A percentile compares a stretch with the other conserved stretches of the same genome.
These are phyloP conservation scores for Apotomis turbidana DNA, from an alignment of 2,888 invertebrate species.

Conservation along the genomic window DNA sequence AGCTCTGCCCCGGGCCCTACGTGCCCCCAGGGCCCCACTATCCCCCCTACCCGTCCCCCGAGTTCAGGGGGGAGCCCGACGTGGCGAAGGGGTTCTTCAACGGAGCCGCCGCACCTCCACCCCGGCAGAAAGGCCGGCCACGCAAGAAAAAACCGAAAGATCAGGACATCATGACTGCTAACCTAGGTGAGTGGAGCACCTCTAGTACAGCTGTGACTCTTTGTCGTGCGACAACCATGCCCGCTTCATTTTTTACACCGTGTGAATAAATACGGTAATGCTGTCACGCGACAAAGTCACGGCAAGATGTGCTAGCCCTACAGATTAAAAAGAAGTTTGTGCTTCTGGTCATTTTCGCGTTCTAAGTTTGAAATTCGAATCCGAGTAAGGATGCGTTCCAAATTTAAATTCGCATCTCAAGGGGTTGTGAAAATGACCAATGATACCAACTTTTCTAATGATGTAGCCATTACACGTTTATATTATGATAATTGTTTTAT, in stretches of 20 bases:
- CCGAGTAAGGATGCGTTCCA: not conserved
- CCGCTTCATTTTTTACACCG: no score
- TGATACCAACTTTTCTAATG: not conserved
- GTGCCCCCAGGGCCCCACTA: conserved; percentile 76
- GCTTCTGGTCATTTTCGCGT: not conserved
- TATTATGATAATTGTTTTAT: not conserved
- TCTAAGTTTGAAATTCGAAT: not conserved
- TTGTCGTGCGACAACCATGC: no score
- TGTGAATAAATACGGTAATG: no score
- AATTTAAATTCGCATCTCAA: not conserved
- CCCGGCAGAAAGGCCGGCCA: conserved; percentile 96
- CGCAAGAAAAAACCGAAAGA: conserved; percentile 97
- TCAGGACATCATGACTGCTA: conserved; percentile 92
- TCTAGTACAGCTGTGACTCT: no score
- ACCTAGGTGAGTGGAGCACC: conserved; percentile 87
- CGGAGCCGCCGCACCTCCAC: conserved; percentile 83
- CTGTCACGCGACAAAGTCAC: no score
- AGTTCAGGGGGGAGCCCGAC: conserved; percentile 79
- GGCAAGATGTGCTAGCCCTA: no score
- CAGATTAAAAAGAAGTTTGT: not conserved
- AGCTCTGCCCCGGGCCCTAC: conserved; percentile 83
- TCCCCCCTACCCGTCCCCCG: conserved; percentile 84
- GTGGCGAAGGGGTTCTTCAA: conserved; percentile 84
- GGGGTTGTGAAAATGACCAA: not conserved
- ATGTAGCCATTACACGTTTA: not conserved